Evolutionary conservation across 2,888 invertebrate genomes (phyloP), one percentile per base, ranked within the genome.

Genomic region (Habrosyne pyritoides): DNA sequence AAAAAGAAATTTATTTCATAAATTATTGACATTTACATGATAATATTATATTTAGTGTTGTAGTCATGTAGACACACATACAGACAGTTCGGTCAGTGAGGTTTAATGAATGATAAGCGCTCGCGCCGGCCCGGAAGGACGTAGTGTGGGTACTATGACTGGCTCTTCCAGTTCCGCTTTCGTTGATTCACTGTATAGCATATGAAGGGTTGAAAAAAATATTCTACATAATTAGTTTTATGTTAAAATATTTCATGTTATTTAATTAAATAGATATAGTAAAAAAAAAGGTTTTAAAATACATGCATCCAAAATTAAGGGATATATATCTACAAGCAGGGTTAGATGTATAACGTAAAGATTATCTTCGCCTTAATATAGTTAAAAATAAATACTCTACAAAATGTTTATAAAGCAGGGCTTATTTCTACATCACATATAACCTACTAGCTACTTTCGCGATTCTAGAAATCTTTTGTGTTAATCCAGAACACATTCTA

Each of bases 111-210:
- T 83, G 64, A 79, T 81, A 33, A 85, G 71, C 2, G 81, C 66
- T 10, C 89, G 81, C 33, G 87, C 63, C 0, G 90, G 89, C 18
- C 84, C 84, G 0, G 86, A 61, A 0, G 91, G 89, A 21, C 90
- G 83, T 36, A 91, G 72, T 5, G 81, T 89, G 5, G 91, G 89
- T 49, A 91, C 88, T 65, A 91, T 90, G 53, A 82, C 86, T 10
- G 89, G 86, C 56, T 91, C 89, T 46, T 85, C 86, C 6, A 78
- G 60, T 53, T 80, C 83, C 47, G 81, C 82, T 53, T 82, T 85
- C 14, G 79, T 78, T 33, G 83, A 63, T 64, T 89, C 87, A 67
- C 83, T 87, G 77, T 67, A 73, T 33, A n/a, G n/a, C 33, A 33
- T 42, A 14, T 42, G 18, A 6, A 42, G 2, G 42, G 8, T 36